Conservation (phyloP, 2,113 vertebrate genomes). For the Eurypyga helias region DNA sequence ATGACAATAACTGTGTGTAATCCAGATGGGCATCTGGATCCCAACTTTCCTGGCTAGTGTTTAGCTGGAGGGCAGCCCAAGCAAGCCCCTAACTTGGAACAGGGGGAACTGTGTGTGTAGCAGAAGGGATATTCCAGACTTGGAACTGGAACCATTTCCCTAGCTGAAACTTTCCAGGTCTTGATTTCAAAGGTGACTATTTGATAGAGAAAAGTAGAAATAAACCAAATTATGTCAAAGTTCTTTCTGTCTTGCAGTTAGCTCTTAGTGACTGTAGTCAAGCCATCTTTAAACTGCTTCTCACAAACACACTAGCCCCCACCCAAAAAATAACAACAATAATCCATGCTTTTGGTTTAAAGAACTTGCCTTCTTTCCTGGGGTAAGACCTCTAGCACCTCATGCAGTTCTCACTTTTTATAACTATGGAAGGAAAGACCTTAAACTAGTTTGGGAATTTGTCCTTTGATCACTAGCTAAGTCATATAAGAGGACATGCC, state of each 20-base stretch:
- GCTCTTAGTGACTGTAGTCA: not conserved
- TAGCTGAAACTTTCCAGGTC: not conserved
- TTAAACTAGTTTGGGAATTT: not conserved
- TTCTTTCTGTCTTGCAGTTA: not conserved
- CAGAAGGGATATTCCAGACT: not conserved
- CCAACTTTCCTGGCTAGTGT: not conserved
- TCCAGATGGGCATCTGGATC: not conserved
- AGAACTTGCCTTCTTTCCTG: not conserved
- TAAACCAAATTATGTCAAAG: not conserved
- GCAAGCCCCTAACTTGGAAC: not conserved
- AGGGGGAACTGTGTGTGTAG: not conserved
- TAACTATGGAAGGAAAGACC: not conserved
- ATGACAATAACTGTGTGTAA: not conserved
- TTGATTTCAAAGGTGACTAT: not conserved
- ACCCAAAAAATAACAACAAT: not conserved
- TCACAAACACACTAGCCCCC: not conserved
- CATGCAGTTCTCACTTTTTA: not conserved
- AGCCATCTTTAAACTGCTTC: not conserved
- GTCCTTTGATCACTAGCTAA: not conserved
- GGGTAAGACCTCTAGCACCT: not conserved
- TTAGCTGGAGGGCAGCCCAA: not conserved
- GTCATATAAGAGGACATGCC: not conserved
- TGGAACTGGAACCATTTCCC: not conserved
- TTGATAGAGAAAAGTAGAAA: not conserved
- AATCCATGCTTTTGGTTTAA: not conserved